These are phyloP conservation scores for Edolisoma coerulescens DNA, from an alignment of 2,113 vertebrate genomes.

Conservation along the genomic window DNA sequence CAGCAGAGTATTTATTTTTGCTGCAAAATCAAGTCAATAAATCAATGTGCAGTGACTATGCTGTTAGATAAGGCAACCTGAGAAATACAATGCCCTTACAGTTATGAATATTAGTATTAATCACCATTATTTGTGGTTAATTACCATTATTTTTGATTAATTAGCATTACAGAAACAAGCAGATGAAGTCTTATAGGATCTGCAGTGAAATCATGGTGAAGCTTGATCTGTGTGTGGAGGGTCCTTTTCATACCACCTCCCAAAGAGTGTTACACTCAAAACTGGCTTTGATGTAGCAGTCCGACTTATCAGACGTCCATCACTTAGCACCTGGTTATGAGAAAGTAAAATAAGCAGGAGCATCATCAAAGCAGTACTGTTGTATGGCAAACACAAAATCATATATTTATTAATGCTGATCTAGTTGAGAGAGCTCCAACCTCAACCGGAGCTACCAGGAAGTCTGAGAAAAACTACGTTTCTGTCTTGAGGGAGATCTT, in stretches of 20 bases:
- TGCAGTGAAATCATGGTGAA: neutral
- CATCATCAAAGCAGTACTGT: neutral
- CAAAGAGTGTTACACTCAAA: conserved; percentile 68
- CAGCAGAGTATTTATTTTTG: neutral
- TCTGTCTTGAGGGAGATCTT: neutral
- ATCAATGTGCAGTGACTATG: neutral
- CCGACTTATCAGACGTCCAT: conserved; percentile 47
- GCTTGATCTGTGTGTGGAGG: neutral
- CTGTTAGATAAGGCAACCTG: neutral
- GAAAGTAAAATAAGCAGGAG: neutral
- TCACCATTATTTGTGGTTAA: neutral
- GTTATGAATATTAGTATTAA: neutral
- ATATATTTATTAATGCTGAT: neutral
- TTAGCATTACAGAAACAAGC: neutral
- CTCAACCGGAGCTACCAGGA: neutral
- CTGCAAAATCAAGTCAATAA: neutral
- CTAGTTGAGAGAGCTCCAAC: neutral
- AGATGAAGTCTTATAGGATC: neutral
- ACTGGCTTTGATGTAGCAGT: conserved; percentile 43
- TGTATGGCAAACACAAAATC: neutral
- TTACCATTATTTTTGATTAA: no score
- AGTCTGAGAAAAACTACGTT: neutral
- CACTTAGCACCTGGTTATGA: conserved; percentile 47
- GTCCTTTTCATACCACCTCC: conserved; percentile 66
- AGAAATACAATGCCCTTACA: neutral